A percentile compares a stretch with the other conserved stretches of the same genome.
Conservation (phyloP, 1,140 invertebrate species). For the Cydia strobilella region DNA sequence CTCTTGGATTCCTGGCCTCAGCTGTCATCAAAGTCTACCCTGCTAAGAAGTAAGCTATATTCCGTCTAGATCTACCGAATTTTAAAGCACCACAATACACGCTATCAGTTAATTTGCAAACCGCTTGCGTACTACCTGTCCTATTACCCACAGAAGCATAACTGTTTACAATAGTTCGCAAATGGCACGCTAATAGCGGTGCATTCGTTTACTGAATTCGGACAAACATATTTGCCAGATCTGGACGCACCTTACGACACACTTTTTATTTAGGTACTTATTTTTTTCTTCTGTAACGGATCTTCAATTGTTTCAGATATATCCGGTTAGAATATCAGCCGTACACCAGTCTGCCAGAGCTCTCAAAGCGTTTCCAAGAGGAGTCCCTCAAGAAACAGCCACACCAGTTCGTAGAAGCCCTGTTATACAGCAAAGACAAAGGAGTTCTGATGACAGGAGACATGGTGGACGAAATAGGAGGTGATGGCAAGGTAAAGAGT, state of each 20-base stretch:
- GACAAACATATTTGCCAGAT: background rate
- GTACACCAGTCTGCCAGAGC: conserved; percentile 79
- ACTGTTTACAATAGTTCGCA: background rate
- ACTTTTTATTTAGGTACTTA: too few relatives aligned
- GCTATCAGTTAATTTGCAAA: too few relatives aligned
- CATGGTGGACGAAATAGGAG: conserved; percentile 81
- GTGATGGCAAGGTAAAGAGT: conserved; percentile 81
- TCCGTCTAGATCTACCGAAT: too few relatives aligned
- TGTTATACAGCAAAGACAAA: conserved; percentile 83
- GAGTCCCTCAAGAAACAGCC: conserved; percentile 77
- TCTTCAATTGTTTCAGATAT: conserved; percentile 69
- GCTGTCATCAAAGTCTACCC: conserved; percentile 89
- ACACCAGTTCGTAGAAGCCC: conserved; percentile 89
- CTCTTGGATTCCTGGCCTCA: conserved; percentile 90
- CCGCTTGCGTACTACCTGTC: too few relatives aligned
- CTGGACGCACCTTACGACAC: too few relatives aligned
- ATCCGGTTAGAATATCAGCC: conserved; percentile 86
- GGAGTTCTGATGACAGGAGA: conserved; percentile 90
- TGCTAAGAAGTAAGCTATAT: conserved; percentile 80
- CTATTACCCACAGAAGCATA: too few relatives aligned
- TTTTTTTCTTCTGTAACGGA: background rate
- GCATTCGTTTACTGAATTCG: too few relatives aligned
- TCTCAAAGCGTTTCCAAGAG: conserved; percentile 78
- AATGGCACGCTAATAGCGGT: background rate
- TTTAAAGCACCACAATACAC: too few relatives aligned